Base-by-base conservation (phyloP, 2,888 invertebrate genomes). In the Lysandra coridon region DNA sequence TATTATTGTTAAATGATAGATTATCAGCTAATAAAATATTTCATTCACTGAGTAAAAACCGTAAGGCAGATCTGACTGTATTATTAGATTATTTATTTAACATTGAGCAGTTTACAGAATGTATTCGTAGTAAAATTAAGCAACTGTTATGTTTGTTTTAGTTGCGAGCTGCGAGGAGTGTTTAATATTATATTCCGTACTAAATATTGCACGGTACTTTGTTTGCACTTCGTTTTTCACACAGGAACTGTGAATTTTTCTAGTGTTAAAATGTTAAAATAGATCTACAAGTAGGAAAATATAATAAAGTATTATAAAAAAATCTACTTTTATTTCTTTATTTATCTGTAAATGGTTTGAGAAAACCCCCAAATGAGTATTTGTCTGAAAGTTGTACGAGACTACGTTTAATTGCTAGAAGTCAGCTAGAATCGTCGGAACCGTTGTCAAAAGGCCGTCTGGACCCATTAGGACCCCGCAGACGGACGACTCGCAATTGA, bases 1-100 rank as follows among this genome's bases (percentile, higher is more conserved):
- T 49, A 49, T 12, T 49, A 49, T 2, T 49, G 44, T 12, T 49
- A 10, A 2, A 49, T 49, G 44, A 12, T 2, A 49, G 44, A 44
- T 7, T 44, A 7, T 44, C 7, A 44, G 49, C 10, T 49, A 49
- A 12, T 23, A 62, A n/a, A 60, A 60, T 60, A 60, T 12, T 64
- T 33, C 30, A 30, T 23, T 23, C 30, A 33, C 6, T 12, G 64
- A 14, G 30, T 30, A 69, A 69, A 5, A 30, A 69, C 30, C 30
- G 17, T 57, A 57, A 62, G 62, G 3, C 2, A 64, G 12, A 30
- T 6, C 10, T 33, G 30, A 30, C 64, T 33, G 37, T 69, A 69
- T 33, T 69, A 33, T 14, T 69, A 69, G 37, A 69, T 69, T 69
- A 37, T 69, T 69, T 69, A 69, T 69, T 37, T 69, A 69, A 17